phyloP scores from a whole-genome alignment of 1,140 invertebrate species.

The Goniozus legneri region DNA sequence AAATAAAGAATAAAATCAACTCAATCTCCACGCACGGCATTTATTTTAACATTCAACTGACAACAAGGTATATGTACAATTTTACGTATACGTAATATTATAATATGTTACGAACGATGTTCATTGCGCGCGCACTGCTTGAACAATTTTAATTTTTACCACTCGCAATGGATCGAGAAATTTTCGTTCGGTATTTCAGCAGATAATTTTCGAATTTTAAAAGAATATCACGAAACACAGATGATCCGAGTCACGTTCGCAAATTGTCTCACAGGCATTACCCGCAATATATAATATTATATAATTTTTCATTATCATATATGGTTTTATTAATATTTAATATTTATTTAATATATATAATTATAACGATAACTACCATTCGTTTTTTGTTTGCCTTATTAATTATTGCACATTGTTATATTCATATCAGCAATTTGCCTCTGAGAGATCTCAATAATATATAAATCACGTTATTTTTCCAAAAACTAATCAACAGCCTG shows the following conservation, averaged over 20 bases:
- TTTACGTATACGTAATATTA: conserved; percentile 36
- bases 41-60: conserved; percentile 54
- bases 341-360: conserved; percentile 30
- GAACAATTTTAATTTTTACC: too few species aligned
- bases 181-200: too few species aligned
- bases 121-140: conserved; percentile 12
- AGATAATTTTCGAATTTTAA: too few species aligned
- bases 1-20: too few species aligned
- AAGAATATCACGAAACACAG: too few species aligned
- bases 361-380: conserved; percentile 30
- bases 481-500: conserved; percentile 12
- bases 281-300: too few species aligned
- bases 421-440: conserved; percentile 17
- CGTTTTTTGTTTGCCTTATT: conserved; percentile 28
- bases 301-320: too few species aligned
- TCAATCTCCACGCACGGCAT: conserved; percentile 39
- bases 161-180: too few species aligned
- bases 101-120: conserved; percentile 32
- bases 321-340: conserved; percentile 22
- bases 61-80: conserved; percentile 44
- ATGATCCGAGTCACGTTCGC: too few species aligned
- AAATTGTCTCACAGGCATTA: too few species aligned
- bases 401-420: conserved; percentile 35
- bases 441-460: conserved; percentile 21
- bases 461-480: conserved; percentile 8